Evolutionary conservation across 2,888 invertebrate genomes (phyloP).

Genomic region (Phania funesta): DNA sequence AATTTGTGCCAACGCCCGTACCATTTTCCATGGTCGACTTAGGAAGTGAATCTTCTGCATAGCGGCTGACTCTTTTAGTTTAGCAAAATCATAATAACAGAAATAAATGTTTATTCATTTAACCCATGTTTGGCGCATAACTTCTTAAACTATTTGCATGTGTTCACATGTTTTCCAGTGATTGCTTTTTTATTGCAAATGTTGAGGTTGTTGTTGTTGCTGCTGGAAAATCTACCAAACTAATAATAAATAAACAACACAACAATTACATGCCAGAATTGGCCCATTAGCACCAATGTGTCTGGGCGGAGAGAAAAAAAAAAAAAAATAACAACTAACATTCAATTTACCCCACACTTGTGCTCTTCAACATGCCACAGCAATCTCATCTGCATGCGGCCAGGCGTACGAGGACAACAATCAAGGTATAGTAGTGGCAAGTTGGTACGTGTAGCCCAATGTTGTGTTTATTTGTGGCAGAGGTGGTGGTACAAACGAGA

Average conservation of each 20-base stretch:
- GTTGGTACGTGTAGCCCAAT: not conserved
- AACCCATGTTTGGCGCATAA: slow-evolving; percentile 42
- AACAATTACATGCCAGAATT: slow-evolving; percentile 67
- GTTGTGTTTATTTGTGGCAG: not conserved
- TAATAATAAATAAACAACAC: slow-evolving; percentile 66
- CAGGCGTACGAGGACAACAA: too few species aligned
- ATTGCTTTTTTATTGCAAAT: slow-evolving; percentile 41
- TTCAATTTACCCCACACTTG: slow-evolving; percentile 29
- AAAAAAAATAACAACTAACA: slow-evolving; percentile 48
- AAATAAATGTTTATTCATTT: slow-evolving; percentile 43
- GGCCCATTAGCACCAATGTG: slow-evolving; percentile 66
- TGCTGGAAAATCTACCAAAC: slow-evolving; percentile 57
- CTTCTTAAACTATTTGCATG: slow-evolving; percentile 42
- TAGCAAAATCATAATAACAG: not conserved
- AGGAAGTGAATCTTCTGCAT: not conserved
- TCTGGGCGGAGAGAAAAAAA: slow-evolving; percentile 45
- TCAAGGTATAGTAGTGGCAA: not conserved
- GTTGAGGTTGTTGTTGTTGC: slow-evolving; percentile 39
- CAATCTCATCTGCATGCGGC: not conserved
- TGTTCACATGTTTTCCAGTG: slow-evolving; percentile 24
- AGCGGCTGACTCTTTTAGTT: not conserved
- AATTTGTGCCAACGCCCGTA: not conserved
- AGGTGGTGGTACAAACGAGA: slow-evolving; percentile 29
- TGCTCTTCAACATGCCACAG: not conserved
- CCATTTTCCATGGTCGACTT: not conserved